Evolutionary conservation across 2,113 vertebrate species (phyloP), one percentile per base, ranked within the genome.

Genomic region (Atractosteus spatula): DNA sequence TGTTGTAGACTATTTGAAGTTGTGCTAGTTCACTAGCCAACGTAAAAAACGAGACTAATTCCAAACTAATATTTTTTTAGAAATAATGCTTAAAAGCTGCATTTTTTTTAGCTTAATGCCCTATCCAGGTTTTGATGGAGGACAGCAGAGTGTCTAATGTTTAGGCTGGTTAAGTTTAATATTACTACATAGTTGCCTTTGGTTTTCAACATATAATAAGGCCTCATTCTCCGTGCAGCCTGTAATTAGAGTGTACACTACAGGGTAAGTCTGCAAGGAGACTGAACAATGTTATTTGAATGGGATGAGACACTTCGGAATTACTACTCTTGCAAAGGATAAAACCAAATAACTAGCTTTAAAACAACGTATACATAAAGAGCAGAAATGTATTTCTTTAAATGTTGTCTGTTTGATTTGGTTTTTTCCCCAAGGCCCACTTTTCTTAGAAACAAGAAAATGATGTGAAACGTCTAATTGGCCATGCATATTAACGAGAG

Each of bases 271-370:
- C 62, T 41, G 62, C 62, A 41, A 43, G 41, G 62, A 5, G 17
- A 42, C 62, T 41, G 17, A 65, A 65, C 62, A 65, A 65, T 65
- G 62, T 65, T 65, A 65, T 65, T 65, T 65, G n/a, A 65, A 65
- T 65, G 62, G 62, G n/a, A 62, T 41, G 62, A 65, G 62, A 65
- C 62, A 65, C 62, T 41, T 43, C 11, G 7, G 10, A 65, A 65
- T 65, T 65, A 65, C 17, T 16, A 41, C 17, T 41, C 41, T 65
- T 41, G 29, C 41, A 17, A 17, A 16, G 6, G 62, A 16, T 43
- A 65, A 65, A 65, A 43, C 41, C 7, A 41, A 65, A 65, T 65
- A 65, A 65, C n/a, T 43, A 65, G 17, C 62, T 65, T 65, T 65
- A 65, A 65, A 65, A 65, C 62, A 65, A 65, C 29, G 29, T 29